Conservation (phyloP, 2,888 invertebrate species). For the Himalopsyche anomala region DNA sequence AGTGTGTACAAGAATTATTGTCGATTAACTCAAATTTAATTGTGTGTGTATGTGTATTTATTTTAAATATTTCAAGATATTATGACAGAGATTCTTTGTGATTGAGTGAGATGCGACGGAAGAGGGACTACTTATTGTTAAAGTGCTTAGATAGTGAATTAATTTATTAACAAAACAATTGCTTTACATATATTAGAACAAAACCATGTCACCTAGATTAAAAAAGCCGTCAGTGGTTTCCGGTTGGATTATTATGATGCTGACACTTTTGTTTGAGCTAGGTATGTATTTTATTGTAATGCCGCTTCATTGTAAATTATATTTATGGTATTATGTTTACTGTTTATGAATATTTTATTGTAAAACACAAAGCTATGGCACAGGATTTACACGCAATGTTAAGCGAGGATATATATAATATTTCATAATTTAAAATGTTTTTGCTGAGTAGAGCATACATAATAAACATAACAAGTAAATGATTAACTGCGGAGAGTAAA, state of each 20-base stretch:
- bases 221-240: constrained; percentile 45
- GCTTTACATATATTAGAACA: constrained; percentile 31
- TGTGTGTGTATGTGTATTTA: not conserved
- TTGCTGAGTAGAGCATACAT: too few relatives aligned
- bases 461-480: too few relatives aligned
- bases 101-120: constrained; percentile 11
- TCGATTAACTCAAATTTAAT: not conserved
- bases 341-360: not conserved
- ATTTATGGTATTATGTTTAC: constrained; percentile 8
- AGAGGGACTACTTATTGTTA: constrained; percentile 24
- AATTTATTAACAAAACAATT: constrained; percentile 39
- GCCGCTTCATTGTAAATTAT: not conserved
- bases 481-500: too few relatives aligned
- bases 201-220: constrained; percentile 18
- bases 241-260: constrained; percentile 41
- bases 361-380: too few relatives aligned
- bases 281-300: constrained; percentile 44
- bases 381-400: too few relatives aligned
- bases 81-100: not conserved
- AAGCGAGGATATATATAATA: too few relatives aligned
- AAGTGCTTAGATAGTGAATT: constrained; percentile 41
- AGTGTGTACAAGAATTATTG: not conserved
- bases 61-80: not conserved
- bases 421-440: too few relatives aligned
- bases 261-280: constrained; percentile 49